Conservation (phyloP, 2,888 invertebrate species). For the Diabrotica balteata region DNA sequence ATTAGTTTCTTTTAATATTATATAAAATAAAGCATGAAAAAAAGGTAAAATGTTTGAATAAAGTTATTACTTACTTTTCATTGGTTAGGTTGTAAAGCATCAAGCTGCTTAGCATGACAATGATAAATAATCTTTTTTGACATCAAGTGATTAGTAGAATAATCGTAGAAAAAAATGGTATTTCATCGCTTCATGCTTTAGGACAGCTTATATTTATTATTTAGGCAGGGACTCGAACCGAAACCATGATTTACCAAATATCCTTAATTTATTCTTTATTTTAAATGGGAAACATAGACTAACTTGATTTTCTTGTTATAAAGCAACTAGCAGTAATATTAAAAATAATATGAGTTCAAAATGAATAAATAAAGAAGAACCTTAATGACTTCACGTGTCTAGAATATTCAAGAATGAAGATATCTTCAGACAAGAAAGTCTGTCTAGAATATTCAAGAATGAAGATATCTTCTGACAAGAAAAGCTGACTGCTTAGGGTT, state of each 20-base stretch:
- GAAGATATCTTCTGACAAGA: too few species aligned
- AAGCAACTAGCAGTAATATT: too few species aligned
- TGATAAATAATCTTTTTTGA: slow-evolving; percentile 35
- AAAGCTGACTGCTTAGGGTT: too few species aligned
- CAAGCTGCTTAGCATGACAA: background rate
- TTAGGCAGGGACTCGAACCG: slow-evolving; percentile 62
- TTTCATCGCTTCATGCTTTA: slow-evolving; percentile 58
- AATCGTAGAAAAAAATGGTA: slow-evolving; percentile 44
- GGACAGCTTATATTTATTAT: slow-evolving; percentile 56
- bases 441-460: too few species aligned
- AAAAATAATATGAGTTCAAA: too few species aligned
- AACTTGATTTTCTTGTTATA: slow-evolving; percentile 1
- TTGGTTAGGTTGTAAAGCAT: background rate
- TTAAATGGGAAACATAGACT: slow-evolving; percentile 21
- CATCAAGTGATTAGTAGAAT: slow-evolving; percentile 41
- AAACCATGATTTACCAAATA: slow-evolving; percentile 41
- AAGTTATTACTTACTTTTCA: slow-evolving; percentile 7
- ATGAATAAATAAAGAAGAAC: too few species aligned
- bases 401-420: too few species aligned
- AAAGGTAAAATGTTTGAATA: background rate
- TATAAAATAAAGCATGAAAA: background rate
- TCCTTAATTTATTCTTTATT: slow-evolving; percentile 2
- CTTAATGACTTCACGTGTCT: too few species aligned
- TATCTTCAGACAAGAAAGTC: too few species aligned
- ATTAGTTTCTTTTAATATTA: background rate